Percentiles rank a stretch among this genome's conserved stretches.
Conservation (phyloP, 92 coral and sea anemone species). For the Pocillopora grandis region DNA sequence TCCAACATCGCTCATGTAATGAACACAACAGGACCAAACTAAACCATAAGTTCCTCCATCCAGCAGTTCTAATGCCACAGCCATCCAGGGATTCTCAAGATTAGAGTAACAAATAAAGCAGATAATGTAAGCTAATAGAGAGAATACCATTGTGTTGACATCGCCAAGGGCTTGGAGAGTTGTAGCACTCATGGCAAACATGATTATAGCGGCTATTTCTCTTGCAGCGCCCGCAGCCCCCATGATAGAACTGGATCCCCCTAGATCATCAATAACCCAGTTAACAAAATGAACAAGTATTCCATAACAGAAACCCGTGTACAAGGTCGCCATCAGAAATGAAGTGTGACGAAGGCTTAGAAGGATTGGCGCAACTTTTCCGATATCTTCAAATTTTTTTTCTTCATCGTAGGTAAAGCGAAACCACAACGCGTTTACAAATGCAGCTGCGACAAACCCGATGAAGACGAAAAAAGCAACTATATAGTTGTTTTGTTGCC, state of each 20-base stretch:
- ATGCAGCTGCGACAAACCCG: constrained; percentile 77
- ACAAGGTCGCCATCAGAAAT: constrained; percentile 72
- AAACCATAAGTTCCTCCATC: constrained; percentile 91
- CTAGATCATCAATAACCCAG: constrained; percentile 91
- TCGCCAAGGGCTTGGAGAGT: constrained; percentile 71
- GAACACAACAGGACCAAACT: constrained; percentile 87
- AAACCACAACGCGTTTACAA: constrained; percentile 70
- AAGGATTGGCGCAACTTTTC: constrained; percentile 54
- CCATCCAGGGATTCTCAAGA: constrained; percentile 82
- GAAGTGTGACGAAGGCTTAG: constrained; percentile 52
- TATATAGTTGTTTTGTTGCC: constrained; percentile 46
- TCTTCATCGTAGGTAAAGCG: constrained; percentile 64
- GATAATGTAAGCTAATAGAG: constrained; percentile 75
- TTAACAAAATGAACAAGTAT: constrained; percentile 91
- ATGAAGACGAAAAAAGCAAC: constrained; percentile 73
- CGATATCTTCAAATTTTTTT: constrained; percentile 47
- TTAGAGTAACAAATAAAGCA: constrained; percentile 77
- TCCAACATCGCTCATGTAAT: constrained; percentile 80
- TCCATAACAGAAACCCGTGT: constrained; percentile 86
- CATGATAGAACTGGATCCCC: constrained; percentile 85
- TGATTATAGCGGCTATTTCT: constrained; percentile 70
- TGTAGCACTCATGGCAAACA: constrained; percentile 72
- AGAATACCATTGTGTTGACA: constrained; percentile 73
- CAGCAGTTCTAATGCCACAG: constrained; percentile 81
- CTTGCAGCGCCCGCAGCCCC: constrained; percentile 91